Conservation (phyloP, 1,140 invertebrate species). For the Theocolax elegans region DNA sequence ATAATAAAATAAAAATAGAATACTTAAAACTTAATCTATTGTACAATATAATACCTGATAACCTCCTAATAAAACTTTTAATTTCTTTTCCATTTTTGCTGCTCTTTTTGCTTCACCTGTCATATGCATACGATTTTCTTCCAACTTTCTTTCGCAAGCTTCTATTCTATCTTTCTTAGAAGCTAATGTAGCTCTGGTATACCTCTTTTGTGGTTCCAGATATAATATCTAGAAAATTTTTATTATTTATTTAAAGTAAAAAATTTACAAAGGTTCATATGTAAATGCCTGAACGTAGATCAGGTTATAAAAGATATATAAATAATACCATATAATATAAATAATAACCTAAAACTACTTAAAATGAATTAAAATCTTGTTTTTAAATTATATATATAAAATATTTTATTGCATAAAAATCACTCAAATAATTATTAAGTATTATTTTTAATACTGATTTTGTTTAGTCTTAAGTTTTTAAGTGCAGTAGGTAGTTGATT, state of each 20-base stretch:
- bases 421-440: too few species aligned
- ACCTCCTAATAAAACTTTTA: conserved; percentile 92
- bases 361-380: too few species aligned
- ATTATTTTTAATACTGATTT: too few species aligned
- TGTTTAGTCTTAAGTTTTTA: too few species aligned
- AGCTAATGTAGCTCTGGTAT: conserved; percentile 92
- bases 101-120: conserved; percentile 94
- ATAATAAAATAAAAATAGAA: conserved; percentile 13
- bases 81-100: conserved; percentile 97
- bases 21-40: conserved; percentile 24
- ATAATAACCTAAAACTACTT: too few species aligned
- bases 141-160: conserved; percentile 90
- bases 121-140: conserved; percentile 95
- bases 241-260: too few species aligned
- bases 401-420: too few species aligned
- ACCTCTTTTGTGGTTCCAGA: conserved; percentile 88
- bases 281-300: too few species aligned
- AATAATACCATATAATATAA: too few species aligned
- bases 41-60: conserved; percentile 76
- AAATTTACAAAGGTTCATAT: not conserved
- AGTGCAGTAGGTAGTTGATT: too few species aligned
- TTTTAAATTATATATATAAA: not conserved
- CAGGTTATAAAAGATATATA: too few species aligned
- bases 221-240: conserved; percentile 83
- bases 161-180: conserved; percentile 96